These are phyloP conservation scores for Varanus salvator DNA, from an alignment of 2,113 vertebrate species.

Conservation along the genomic window DNA sequence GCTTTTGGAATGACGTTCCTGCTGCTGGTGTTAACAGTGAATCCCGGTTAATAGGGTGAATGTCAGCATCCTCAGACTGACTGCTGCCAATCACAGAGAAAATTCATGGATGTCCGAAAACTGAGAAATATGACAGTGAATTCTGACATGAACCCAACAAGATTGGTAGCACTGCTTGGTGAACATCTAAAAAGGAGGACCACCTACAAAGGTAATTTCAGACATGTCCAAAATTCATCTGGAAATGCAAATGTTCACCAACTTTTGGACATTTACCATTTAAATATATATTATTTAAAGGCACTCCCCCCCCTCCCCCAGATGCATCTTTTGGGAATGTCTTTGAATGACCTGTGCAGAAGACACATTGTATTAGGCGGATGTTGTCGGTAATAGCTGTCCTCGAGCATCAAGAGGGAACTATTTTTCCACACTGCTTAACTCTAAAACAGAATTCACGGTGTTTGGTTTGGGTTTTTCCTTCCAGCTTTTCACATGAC, in stretches of 20 bases:
- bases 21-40: neutral
- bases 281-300: no score
- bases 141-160: neutral
- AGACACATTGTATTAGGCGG: neutral
- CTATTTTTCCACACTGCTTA: neutral
- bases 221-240: neutral
- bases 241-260: neutral
- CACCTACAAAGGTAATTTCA: neutral
- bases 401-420: neutral
- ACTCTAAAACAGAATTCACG: neutral
- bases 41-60: neutral
- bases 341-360: neutral
- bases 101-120: neutral
- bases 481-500: neutral
- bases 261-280: neutral
- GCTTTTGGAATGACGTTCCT: neutral
- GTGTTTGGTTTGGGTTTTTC: neutral
- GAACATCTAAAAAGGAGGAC: neutral
- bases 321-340: neutral
- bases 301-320: neutral
- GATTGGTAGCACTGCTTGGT: neutral
- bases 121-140: neutral
- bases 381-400: neutral
- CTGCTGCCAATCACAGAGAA: neutral
- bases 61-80: neutral